Evolutionary conservation across 2,113 vertebrate species (phyloP), one percentile per base, ranked within the genome.

Genomic region (Pseudopipra pipra): DNA sequence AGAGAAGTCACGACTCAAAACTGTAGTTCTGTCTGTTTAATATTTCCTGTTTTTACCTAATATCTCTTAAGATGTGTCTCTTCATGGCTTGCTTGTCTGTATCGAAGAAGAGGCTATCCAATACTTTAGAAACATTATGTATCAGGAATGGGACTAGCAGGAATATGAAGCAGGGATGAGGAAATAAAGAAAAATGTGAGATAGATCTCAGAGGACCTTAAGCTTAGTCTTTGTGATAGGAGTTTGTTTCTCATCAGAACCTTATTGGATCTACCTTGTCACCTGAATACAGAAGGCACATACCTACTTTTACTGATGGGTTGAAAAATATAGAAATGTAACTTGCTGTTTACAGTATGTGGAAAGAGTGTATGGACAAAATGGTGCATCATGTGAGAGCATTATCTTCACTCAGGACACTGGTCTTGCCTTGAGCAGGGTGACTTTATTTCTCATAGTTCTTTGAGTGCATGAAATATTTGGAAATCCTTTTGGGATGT

Each of bases 201-300:
- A 44, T 61, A 58, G 4, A 44, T 20, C 47, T 65, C 51, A 27
- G 49, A 79, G 49, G 41, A 39, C 17, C 24, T 77, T 89, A 65
- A 73, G 33, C 30, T 55, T 89, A 65, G 39, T 61, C 52, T 39
- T 65, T 91, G 25, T 55, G 56, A 13, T 63, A 39, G 0, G 6
- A 51, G 33, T 94, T 92, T 82, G 4, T 79, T 88, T 86, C 52
- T 93, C 47, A 59, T 82, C 43, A 82, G 47, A 74, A 63, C 37
- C 54, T 87, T 37, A n/a, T 23, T 75, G 44, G 35, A 41, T 41
- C 27, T 61, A 23, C 30, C 22, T 70, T 71, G 35, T 85, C 43
- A 47, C 78, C 58, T 56, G 62, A 39, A 20, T 44, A 44, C 25
- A 75, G 56, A 61, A 67, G 54, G 30, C 9, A 25, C 8, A 5